phyloP scores from a whole-genome alignment of 2,888 invertebrate species.

The Synanthedon myopaeformis region DNA sequence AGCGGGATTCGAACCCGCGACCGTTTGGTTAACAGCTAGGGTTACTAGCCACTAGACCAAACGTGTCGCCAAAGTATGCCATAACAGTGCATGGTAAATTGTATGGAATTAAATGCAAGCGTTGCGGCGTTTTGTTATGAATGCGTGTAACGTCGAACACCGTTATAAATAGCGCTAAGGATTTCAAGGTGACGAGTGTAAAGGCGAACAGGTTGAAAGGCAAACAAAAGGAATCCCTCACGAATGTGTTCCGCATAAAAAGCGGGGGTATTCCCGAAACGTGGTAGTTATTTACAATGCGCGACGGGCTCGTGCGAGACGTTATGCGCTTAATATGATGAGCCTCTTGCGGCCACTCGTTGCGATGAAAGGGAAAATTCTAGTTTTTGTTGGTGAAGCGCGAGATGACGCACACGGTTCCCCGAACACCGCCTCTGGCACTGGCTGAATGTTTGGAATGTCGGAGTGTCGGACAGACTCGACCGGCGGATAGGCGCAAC shows the following conservation, averaged over 20 bases:
- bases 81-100: too few relatives aligned
- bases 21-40: too few relatives aligned
- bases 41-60: too few relatives aligned
- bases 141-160: slow-evolving; percentile 11
- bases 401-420: slow-evolving; percentile 53
- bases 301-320: slow-evolving; percentile 29
- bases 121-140: slow-evolving; percentile 9
- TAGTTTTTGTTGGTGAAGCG: slow-evolving; percentile 47
- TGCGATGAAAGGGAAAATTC: slow-evolving; percentile 66
- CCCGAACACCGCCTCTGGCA: slow-evolving; percentile 28
- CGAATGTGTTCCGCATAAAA: slow-evolving; percentile 63
- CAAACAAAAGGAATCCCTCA: slow-evolving; percentile 70
- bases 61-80: too few relatives aligned
- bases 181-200: slow-evolving; percentile 15
- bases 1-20: too few relatives aligned
- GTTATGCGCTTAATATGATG: slow-evolving; percentile 52
- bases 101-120: too few relatives aligned
- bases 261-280: slow-evolving; percentile 65
- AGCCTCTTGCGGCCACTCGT: slow-evolving; percentile 33
- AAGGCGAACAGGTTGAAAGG: slow-evolving; percentile 44
- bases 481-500: slow-evolving; percentile 22
- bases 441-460: neutral
- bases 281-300: slow-evolving; percentile 55
- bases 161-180: slow-evolving; percentile 17
- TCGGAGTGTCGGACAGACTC: slow-evolving; percentile 22